Conservation (phyloP, 2,113 vertebrate genomes). For the Helogale parvula region DNA sequence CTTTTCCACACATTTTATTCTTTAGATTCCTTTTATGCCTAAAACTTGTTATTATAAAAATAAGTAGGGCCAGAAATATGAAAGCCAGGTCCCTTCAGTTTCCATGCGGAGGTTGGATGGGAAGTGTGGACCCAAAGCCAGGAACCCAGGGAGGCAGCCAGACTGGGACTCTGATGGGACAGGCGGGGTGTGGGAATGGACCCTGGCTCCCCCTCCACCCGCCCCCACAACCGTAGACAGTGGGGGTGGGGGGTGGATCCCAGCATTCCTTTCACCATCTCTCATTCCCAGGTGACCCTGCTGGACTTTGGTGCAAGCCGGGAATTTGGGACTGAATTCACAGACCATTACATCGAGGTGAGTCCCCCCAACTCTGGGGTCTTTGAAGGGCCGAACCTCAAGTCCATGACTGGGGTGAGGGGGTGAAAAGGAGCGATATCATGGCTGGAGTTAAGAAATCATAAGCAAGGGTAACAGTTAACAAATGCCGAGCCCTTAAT, state of each 20-base stretch:
- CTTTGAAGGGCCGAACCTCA: neutral
- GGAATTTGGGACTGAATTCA: conserved; percentile 90
- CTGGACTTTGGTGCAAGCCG: conserved; percentile 95
- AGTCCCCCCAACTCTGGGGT: neutral
- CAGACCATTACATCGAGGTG: conserved; percentile 94
- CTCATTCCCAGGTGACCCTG: conserved; percentile 86
- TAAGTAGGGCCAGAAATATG: neutral
- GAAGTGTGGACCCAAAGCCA: neutral
- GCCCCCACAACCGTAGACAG: neutral
- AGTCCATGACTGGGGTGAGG: neutral
- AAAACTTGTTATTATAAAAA: neutral
- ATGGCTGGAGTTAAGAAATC: neutral
- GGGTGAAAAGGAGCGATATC: neutral
- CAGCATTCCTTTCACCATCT: neutral
- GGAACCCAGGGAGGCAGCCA: neutral
- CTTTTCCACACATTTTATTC: neutral
- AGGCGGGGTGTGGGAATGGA: fast-evolving
- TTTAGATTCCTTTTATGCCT: neutral
- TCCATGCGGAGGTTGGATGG: neutral
- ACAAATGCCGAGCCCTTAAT: neutral
- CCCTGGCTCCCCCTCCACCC: neutral
- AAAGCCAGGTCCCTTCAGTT: neutral
- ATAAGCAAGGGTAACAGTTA: neutral
- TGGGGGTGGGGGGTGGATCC: neutral
- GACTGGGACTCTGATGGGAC: neutral